Evolutionary conservation across 2,888 invertebrate species (phyloP), one percentile per base, ranked within the genome.

Genomic region (Emmelina monodactyla): DNA sequence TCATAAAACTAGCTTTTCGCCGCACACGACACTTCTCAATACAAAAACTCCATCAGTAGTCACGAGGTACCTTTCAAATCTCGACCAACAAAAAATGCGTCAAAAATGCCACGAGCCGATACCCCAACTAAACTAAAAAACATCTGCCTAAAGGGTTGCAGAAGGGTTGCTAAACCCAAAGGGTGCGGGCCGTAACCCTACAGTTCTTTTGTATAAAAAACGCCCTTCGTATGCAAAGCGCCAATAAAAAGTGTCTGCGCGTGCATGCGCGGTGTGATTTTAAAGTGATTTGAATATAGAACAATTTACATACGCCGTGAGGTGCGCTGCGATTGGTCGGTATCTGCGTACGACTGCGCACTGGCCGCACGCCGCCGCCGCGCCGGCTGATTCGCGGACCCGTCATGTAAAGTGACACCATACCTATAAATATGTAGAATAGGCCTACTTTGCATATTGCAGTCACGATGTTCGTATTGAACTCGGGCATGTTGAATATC

Each of bases 251-350:
- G 51, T 58, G 45, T 11, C 57, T 60, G 46, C 60, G 50, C 75
- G 78, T 76, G 75, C 79, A 78, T 79, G 79, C 79, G 78, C 79
- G 59, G 52, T 69, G 57, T 62, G 66, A 71, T 73, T 78, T 78
- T 75, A 76, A 79, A 76, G 62, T 70, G 67, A 76, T 79, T 78
- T 79, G 73, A 78, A 79, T 78, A 75, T 62, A 63, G 55, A 55
- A 64, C 55, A 76, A n/a, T 78, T 78, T 75, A 73, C 75, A 78
- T 76, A 73, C 53, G 47, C 37, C 40, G 42, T 41, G 42, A 37
- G 52, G 44, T 43, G 59, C 41, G 45, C 47, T 47, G 56, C 56
- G 42, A 78, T 78, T 79, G 78, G 78, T 47, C 50, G 52, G 37
- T 43, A 59, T 62, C 58, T 59, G 63, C 60, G 62, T 61, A 58